Evolutionary conservation across 2,888 invertebrate genomes (phyloP), one percentile per base, ranked within the genome.

Genomic region (Andrena dorsata): DNA sequence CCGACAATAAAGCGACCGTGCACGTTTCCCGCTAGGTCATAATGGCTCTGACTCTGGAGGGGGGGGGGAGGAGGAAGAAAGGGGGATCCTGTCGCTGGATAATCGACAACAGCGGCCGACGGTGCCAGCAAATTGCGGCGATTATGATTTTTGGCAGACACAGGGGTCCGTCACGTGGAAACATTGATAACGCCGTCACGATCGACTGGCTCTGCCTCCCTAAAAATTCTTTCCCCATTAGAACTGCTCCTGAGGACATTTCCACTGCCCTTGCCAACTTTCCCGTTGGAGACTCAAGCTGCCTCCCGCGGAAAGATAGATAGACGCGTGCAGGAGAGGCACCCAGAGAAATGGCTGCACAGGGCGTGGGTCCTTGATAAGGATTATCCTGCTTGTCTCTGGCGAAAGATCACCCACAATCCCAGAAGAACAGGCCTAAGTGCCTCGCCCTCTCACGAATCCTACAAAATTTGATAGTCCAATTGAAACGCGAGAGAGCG

Each of bases 1-100:
- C 63, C 60, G 58, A 65, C 80, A 80, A 86, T 86, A 86, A 86
- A 86, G 56, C 76, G 76, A 61, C 51, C 53, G 71, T 28, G 75
- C 77, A 49, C 83, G 56, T 77, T 86, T 83, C 70, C 75, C 61
- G 61, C 56, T 49, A 23, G 53, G 23, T 56, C 47, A 30, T 82
- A 74, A 84, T 53, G 75, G 51, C 23, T 60, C 16, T 20, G 64
- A 66, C 68, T 69, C 35, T 8, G 13, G n/a, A 16, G 41, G 23
- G n/a, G 13, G 23, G 16, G 10, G 28, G 41, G 23, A 16, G 13
- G 23, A 13, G 10, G 28, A 10, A n/a, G 32, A 63, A 30, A 16
- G 28, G 13, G n/a, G 75, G 70, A 47, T 74, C 68, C 65, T 64
- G 71, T 66, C 53, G 73, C 26, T 35, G 66, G 77, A 83, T 86